Base-by-base conservation (phyloP, 2,797 vertebrate species). In the Sebastes alutus region DNA sequence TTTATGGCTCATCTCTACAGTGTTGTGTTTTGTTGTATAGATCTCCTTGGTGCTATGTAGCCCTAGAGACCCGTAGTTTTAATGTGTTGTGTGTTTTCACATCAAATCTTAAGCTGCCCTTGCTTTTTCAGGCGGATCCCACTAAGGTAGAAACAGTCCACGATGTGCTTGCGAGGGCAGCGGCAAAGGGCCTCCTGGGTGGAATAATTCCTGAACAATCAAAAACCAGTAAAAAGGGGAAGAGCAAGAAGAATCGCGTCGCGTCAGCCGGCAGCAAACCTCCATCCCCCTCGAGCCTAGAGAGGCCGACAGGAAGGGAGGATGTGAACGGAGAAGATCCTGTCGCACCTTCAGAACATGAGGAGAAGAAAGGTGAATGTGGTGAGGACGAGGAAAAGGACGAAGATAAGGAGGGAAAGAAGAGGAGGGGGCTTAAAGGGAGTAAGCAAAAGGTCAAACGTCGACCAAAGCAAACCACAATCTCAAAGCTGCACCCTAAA, bases 161-260 rank as follows among this genome's bases (percentile, higher is more conserved):
- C 91, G 96, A 98, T 12, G 92, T 98, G 86, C 91, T 99, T 92
- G 96, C 96, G 33, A 95, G 95, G 12, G 97, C 97, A 6, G 96
- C 93, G 5, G 96, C 96, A 2, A 97, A 97, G 82, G 97, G 95
- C 42, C 94, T 98, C 3, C 88, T 98, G 78, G 94, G 93, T 0
- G 95, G 93, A 35, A 88, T 96, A 20, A 69, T 91, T 54, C 33
- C 92, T n/a, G 93, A 91, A 71, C 94, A 94, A 83, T 73, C 94
- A n/a, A 93, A 93, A 79, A n/a, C 52, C 0, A 5, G 88, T 38
- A 96, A 96, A 87, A 94, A 92, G 78, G 89, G 92, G 10, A 96
- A 92, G 76, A 81, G 76, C 77, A 91, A 59, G 87, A 94, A 89
- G 81, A 89, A 76, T 38, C 68, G 35, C n/a, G 6, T 12, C 2